Conservation (phyloP, 23 tunicate species). For the Oikopleura albicans region DNA sequence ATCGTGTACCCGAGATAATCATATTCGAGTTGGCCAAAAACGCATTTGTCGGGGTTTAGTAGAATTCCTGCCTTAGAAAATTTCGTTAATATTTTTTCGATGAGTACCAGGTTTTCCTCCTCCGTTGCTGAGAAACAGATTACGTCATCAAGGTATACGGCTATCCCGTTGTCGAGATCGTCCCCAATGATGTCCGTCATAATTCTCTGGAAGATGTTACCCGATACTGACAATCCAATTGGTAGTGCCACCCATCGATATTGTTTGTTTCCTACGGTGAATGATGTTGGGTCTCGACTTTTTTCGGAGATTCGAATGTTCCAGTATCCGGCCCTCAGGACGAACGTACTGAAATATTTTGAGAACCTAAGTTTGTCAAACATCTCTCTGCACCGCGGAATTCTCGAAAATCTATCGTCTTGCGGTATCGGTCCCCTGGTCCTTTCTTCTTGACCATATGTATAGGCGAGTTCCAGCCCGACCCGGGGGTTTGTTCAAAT, state of each 20-base stretch:
- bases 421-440: background rate
- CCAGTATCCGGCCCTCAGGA: background rate
- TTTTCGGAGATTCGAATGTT: background rate
- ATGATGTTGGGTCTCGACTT: background rate
- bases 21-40: background rate
- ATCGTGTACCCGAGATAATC: background rate
- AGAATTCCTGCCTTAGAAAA: background rate
- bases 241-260: background rate
- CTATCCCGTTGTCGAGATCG: background rate
- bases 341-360: background rate
- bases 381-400: background rate
- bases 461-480: background rate
- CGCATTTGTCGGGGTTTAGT: background rate
- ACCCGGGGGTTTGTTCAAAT: background rate
- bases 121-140: background rate
- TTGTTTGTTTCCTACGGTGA: background rate
- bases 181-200: background rate
- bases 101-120: background rate
- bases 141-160: background rate
- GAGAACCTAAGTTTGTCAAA: background rate
- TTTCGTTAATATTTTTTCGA: background rate
- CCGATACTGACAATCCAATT: background rate
- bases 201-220: background rate
- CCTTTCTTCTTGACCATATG: conserved; percentile 1
- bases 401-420: background rate